Percentiles rank a stretch among this genome's conserved stretches.
Conservation (phyloP, 2,113 vertebrate species). For the Heptranchias perlo region DNA sequence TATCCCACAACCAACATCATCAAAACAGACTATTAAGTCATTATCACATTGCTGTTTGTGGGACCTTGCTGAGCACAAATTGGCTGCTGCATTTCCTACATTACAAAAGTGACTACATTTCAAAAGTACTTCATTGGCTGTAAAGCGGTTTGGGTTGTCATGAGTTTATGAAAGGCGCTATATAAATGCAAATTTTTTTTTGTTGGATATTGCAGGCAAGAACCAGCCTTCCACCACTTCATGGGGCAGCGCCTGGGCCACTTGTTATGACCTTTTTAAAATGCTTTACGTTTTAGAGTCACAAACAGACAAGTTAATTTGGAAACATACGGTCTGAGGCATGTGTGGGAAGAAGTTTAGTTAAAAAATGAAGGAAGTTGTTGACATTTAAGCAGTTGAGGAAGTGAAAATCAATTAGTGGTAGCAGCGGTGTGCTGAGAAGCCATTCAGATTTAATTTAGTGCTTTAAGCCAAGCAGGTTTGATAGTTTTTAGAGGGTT, state of each 20-base stretch:
- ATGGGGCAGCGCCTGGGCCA: too few species aligned
- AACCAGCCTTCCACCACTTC: too few species aligned
- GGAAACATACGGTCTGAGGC: not conserved
- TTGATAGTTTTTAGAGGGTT: not conserved
- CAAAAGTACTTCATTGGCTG: not conserved
- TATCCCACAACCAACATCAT: not conserved
- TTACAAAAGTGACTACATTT: not conserved
- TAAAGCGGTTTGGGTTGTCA: not conserved
- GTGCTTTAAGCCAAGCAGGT: not conserved
- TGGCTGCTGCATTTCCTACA: not conserved
- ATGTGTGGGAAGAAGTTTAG: not conserved
- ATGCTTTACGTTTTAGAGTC: too few species aligned
- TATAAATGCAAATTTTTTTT: not conserved
- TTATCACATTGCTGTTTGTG: not conserved
- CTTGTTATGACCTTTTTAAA: too few species aligned
- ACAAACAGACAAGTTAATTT: too few species aligned
- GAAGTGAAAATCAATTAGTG: not conserved
- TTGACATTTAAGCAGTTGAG: not conserved
- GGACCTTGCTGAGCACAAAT: too few species aligned
- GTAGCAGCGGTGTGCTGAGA: not conserved
- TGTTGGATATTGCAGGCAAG: too few species aligned
- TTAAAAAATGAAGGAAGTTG: not conserved
- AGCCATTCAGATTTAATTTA: not conserved
- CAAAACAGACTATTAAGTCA: not conserved
- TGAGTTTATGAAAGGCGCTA: not conserved